Conservation (phyloP, 1,140 invertebrate species). For the Hyles euphorbiae region DNA sequence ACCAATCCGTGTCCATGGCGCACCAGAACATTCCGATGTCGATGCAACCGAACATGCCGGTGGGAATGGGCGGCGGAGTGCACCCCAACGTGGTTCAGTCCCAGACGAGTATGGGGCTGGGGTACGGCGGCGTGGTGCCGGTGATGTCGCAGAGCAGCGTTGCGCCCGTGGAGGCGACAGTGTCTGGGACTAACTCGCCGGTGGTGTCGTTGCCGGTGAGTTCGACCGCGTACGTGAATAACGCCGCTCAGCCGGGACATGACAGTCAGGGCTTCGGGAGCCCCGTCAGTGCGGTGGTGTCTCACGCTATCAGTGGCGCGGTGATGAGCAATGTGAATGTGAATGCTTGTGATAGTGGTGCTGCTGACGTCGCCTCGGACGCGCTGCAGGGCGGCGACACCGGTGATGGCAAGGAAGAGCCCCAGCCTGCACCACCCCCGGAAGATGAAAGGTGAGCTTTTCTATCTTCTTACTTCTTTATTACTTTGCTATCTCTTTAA, state of each 20-base stretch:
- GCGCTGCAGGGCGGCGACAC: slow-evolving; percentile 52
- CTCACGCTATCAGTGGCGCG: slow-evolving; percentile 66
- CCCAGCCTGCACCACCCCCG: slow-evolving; percentile 56
- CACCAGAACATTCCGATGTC: slow-evolving; percentile 73
- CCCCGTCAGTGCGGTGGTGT: slow-evolving; percentile 71
- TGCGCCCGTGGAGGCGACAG: slow-evolving; percentile 57
- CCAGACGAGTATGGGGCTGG: slow-evolving; percentile 68
- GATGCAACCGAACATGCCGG: slow-evolving; percentile 68
- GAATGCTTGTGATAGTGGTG: slow-evolving; percentile 65
- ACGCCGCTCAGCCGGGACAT: slow-evolving; percentile 47
- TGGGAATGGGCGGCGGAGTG: slow-evolving; percentile 63
- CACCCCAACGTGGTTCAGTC: slow-evolving; percentile 70
- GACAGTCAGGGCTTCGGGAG: slow-evolving; percentile 73
- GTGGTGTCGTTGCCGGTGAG: slow-evolving; percentile 70
- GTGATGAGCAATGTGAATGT: slow-evolving; percentile 71
- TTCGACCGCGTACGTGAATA: slow-evolving; percentile 62
- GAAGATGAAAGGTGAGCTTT: slow-evolving; percentile 80
- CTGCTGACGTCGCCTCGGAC: slow-evolving; percentile 54
- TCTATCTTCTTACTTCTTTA: background rate
- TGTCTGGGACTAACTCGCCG: slow-evolving; percentile 72
- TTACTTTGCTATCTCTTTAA: background rate
- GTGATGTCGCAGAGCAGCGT: slow-evolving; percentile 72
- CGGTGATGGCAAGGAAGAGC: slow-evolving; percentile 67
- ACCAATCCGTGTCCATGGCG: slow-evolving; percentile 62
- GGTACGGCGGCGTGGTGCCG: slow-evolving; percentile 65